Evolutionary conservation across 1,140 invertebrate genomes (phyloP).

Genomic region (Brachionus calyciflorus): DNA sequence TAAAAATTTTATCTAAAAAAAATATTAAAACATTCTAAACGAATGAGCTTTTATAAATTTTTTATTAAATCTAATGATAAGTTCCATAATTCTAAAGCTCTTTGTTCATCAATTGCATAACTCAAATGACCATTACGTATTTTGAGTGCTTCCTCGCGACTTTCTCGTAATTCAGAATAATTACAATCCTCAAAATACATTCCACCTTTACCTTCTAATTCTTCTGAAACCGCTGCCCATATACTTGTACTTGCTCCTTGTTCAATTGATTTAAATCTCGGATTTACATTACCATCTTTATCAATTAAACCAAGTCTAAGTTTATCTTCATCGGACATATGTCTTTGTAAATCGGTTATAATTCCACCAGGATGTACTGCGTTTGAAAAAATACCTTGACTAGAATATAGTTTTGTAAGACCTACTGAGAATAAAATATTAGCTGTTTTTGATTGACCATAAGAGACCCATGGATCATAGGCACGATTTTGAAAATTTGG

Average conservation of each 20-base stretch:
- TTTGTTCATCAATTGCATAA: conserved; percentile 21
- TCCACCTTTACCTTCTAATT: conserved; percentile 58
- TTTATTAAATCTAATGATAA: not conserved
- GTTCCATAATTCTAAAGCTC: conserved; percentile 13
- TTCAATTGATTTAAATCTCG: conserved; percentile 48
- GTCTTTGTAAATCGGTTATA: not conserved
- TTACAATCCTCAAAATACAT: not conserved
- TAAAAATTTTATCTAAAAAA: too few species aligned
- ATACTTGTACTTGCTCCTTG: conserved; percentile 76
- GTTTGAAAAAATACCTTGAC: not conserved
- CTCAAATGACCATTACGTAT: not conserved
- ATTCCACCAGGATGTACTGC: conserved; percentile 3
- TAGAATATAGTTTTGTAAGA: not conserved
- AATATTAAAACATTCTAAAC: too few species aligned
- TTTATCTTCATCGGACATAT: not conserved
- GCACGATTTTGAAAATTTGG: too few species aligned
- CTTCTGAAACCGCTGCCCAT: conserved; percentile 72
- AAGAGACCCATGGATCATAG: too few species aligned
- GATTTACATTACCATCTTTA: not conserved
- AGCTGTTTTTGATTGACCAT: too few species aligned
- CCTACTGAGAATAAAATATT: conserved; percentile 14
- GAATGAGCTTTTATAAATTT: too few species aligned
- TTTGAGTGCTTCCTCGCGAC: not conserved
- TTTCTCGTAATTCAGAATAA: not conserved
- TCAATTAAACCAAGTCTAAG: too few species aligned